A percentile compares a stretch with the other conserved stretches of the same genome.
These are phyloP conservation scores for Agriopis aurantiaria DNA, from an alignment of 2,888 invertebrate genomes.

Conservation along the genomic window DNA sequence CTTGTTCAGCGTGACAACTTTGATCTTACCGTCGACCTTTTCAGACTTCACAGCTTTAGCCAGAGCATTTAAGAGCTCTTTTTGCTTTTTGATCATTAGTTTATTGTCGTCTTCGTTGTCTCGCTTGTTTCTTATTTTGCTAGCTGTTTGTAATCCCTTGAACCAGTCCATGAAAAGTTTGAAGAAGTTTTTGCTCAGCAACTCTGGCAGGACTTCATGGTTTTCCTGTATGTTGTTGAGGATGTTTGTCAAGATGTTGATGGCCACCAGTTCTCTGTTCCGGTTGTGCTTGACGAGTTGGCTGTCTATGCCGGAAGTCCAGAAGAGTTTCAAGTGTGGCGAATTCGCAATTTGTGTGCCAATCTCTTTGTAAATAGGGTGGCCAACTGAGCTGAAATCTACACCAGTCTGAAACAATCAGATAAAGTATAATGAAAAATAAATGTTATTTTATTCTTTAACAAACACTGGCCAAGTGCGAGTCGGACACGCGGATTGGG, in stretches of 20 bases:
- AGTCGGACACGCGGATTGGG: too few species aligned
- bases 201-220: slow-evolving; percentile 78
- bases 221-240: slow-evolving; percentile 81
- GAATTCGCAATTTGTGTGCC: slow-evolving; percentile 83
- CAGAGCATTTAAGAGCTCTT: slow-evolving; percentile 82
- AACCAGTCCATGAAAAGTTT: slow-evolving; percentile 88
- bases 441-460: too few species aligned
- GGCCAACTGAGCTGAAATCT: slow-evolving; percentile 84
- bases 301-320: slow-evolving; percentile 82
- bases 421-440: background rate
- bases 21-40: slow-evolving; percentile 78
- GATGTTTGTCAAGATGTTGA: slow-evolving; percentile 87
- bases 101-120: slow-evolving; percentile 80
- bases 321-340: slow-evolving; percentile 84
- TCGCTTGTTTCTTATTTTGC: slow-evolving; percentile 83
- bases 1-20: slow-evolving; percentile 87
- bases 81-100: slow-evolving; percentile 85
- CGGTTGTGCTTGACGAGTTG: slow-evolving; percentile 79
- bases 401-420: slow-evolving; percentile 85
- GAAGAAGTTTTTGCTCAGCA: slow-evolving; percentile 89
- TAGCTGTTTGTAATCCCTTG: slow-evolving; percentile 85
- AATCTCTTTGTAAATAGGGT: slow-evolving; percentile 89
- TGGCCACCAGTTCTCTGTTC: slow-evolving; percentile 87
- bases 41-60: slow-evolving; percentile 81
- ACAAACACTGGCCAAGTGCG: too few species aligned